Base-by-base conservation (phyloP, 2,113 vertebrate genomes). In the Loxodonta africana region DNA sequence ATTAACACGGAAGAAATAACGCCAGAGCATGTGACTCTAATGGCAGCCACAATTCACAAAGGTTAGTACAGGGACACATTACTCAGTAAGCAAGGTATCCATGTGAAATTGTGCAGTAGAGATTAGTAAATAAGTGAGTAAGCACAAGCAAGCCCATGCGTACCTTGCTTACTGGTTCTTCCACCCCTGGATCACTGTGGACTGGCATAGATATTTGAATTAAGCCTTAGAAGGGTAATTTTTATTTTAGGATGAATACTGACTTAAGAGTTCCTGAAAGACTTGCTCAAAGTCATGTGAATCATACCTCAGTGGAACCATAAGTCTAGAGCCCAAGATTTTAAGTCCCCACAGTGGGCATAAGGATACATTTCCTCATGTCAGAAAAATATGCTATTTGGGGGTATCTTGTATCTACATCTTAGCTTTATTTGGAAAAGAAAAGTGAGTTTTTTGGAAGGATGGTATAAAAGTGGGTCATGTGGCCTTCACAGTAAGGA, bases 21-120 rank as follows among this genome's bases (percentile, higher is more conserved):
- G 87, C 67, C 53, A 94, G 67, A 88, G 65, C n/a, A 37, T 78
- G 23, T 82, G 76, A 95, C 21, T 87, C 14, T 86, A 92, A 69
- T 20, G n/a, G 60, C 60, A 92, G 51, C 73, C 46, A 96, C 60
- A 95, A 84, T 80, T 94, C 81, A 90, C 21, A 87, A 90, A 90
- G 18, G 12, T 90, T 10, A 86, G n/a, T 12, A 1, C 53, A 57
- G 53, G 11, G 53, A 57, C 53, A 57, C 53, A 3, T 57, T 57
- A 15, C 53, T 57, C 53, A 57, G 15, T 57, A 57, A 57, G 53
- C 53, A 57, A 57, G 53, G 53, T 14, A 57, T 14, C 53, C 53
- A 57, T 57, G 53, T 57, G 53, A 57, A 57, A 57, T 57, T 57
- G 53, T 57, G 53, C 53, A 57, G 53, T 17, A 57, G 11, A 57